Conservation (phyloP, 2,113 vertebrate genomes). For the Lichenostomus cassidix region DNA sequence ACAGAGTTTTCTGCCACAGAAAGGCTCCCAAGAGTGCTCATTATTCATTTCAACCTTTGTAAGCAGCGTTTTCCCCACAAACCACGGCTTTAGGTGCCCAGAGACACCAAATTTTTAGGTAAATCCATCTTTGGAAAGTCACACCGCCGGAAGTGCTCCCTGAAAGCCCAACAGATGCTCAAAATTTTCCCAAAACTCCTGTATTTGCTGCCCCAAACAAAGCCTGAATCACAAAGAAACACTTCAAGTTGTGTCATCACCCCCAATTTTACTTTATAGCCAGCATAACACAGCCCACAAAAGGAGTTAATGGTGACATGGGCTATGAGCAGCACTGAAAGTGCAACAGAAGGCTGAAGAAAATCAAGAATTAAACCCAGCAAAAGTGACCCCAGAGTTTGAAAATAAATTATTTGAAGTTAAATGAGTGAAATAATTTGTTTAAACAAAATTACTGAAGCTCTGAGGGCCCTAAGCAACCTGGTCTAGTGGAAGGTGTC, state of each 20-base stretch:
- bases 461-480: background rate
- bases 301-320: background rate
- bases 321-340: background rate
- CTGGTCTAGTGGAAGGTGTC: background rate
- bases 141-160: background rate
- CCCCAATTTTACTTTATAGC: background rate
- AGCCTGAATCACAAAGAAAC: background rate
- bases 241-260: background rate
- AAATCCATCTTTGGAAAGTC: background rate
- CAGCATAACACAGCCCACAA: background rate
- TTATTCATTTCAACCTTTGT: background rate
- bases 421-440: background rate
- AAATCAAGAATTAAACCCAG: background rate
- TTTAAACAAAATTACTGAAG: background rate
- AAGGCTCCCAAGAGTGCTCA: accelerated
- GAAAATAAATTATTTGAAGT: background rate
- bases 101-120: background rate
- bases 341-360: background rate
- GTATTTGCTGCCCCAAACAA: background rate
- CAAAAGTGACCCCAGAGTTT: background rate
- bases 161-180: background rate
- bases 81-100: accelerated
- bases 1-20: background rate
- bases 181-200: background rate
- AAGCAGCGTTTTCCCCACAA: background rate